Conservation (phyloP, 2,797 vertebrate genomes). For the Catamblyrhynchus diadema region DNA sequence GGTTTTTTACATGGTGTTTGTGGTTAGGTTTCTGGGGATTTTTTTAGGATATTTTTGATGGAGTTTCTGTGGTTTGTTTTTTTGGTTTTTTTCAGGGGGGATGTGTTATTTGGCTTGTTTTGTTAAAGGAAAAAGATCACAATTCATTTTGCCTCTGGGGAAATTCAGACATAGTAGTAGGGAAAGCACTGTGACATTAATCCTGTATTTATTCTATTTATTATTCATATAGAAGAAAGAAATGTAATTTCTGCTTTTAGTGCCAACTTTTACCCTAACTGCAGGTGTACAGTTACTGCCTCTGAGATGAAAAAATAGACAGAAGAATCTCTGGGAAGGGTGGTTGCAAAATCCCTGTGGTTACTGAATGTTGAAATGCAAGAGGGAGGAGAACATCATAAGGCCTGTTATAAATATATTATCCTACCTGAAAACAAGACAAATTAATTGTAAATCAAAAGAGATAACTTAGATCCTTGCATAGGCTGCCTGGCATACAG, state of each 20-base stretch:
- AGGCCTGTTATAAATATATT: not conserved
- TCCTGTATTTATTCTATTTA: not conserved
- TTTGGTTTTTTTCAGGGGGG: too few relatives aligned
- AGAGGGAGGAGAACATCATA: not conserved
- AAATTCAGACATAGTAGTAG: not conserved
- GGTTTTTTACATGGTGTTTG: rapidly evolving
- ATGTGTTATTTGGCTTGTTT: not conserved
- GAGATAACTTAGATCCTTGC: not conserved
- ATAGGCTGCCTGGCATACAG: not conserved
- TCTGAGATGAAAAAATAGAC: not conserved
- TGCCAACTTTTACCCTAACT: not conserved
- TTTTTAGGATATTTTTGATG: not conserved
- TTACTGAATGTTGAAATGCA: not conserved
- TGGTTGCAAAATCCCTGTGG: not conserved
- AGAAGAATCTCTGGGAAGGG: not conserved
- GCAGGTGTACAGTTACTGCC: not conserved
- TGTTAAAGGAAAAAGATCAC: not conserved
- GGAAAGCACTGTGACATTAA: not conserved
- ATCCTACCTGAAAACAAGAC: not conserved
- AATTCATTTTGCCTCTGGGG: not conserved
- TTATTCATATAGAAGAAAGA: not conserved
- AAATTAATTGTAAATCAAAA: not conserved
- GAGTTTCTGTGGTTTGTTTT: not conserved
- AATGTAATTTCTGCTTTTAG: not conserved
- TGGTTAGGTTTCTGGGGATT: not conserved